phyloP scores from a whole-genome alignment of 1,140 invertebrate genomes.

The Vanessa atalanta region DNA sequence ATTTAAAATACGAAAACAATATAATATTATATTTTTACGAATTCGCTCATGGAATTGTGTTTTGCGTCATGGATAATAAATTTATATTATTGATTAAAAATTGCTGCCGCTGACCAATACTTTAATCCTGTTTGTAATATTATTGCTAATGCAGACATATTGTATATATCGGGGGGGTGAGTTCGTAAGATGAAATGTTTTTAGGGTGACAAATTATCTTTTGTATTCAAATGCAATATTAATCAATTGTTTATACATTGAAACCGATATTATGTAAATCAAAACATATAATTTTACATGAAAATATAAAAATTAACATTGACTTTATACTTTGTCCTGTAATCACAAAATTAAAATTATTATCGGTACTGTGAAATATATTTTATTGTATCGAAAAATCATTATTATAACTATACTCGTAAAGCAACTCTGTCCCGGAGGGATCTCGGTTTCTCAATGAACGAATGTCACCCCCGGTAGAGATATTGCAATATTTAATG shows the following conservation, averaged over 20 bases:
- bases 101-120: constrained; percentile 50
- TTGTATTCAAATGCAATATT: too few relatives aligned
- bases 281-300: too few relatives aligned
- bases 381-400: too few relatives aligned
- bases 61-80: constrained; percentile 29
- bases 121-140: constrained; percentile 60
- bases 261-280: too few relatives aligned
- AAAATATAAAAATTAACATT: too few relatives aligned
- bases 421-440: too few relatives aligned
- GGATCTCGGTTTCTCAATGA: constrained; percentile 52
- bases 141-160: constrained; percentile 53
- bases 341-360: too few relatives aligned
- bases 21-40: background rate
- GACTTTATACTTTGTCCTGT: too few relatives aligned
- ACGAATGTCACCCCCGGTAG: constrained; percentile 49
- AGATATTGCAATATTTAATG: constrained; percentile 63
- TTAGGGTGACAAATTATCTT: too few relatives aligned
- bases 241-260: too few relatives aligned
- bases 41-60: background rate
- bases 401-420: too few relatives aligned
- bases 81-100: constrained; percentile 65
- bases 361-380: too few relatives aligned
- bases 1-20: background rate
- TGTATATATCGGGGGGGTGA: constrained; percentile 42
- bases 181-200: background rate